Evolutionary conservation across 1,140 invertebrate species (phyloP).

Genomic region (Ladona fulva): DNA sequence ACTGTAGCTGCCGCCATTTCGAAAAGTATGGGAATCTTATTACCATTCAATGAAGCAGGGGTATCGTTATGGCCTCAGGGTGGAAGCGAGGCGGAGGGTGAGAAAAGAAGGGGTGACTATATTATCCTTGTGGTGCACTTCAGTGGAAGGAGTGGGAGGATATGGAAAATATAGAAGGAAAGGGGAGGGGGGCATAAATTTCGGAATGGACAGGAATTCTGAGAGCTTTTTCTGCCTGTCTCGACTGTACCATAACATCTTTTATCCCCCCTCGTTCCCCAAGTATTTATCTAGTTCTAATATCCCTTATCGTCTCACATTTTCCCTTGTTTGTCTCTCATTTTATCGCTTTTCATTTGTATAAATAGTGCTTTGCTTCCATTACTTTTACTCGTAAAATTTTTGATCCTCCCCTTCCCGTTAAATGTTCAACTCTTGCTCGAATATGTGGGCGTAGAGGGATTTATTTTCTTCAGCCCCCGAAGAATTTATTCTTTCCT

Average conservation of each 20-base stretch:
- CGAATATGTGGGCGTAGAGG: too few species aligned
- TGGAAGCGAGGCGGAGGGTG: not conserved
- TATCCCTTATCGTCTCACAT: not conserved
- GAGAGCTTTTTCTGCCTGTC: not conserved
- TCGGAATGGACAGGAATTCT: not conserved
- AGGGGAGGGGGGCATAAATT: not conserved
- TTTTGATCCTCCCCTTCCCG: too few species aligned
- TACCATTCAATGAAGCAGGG: slow-evolving; percentile 21
- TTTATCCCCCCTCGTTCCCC: not conserved
- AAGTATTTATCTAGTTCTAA: not conserved
- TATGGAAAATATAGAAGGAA: not conserved
- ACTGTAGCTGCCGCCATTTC: slow-evolving; percentile 11
- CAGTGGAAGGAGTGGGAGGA: not conserved
- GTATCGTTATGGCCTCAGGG: slow-evolving; percentile 15
- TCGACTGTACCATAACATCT: not conserved
- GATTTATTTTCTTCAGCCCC: too few species aligned
- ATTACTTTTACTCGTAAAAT: too few species aligned
- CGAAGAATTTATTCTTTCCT: too few species aligned
- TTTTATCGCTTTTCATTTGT: too few species aligned
- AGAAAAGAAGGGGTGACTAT: not conserved
- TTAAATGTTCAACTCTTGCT: too few species aligned
- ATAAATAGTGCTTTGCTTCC: too few species aligned
- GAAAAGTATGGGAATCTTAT: slow-evolving; percentile 20
- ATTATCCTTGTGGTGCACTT: not conserved
- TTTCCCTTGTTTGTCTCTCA: not conserved